These are phyloP conservation scores for Nymphalis c-album DNA, from an alignment of 2,888 invertebrate species.

Conservation along the genomic window DNA sequence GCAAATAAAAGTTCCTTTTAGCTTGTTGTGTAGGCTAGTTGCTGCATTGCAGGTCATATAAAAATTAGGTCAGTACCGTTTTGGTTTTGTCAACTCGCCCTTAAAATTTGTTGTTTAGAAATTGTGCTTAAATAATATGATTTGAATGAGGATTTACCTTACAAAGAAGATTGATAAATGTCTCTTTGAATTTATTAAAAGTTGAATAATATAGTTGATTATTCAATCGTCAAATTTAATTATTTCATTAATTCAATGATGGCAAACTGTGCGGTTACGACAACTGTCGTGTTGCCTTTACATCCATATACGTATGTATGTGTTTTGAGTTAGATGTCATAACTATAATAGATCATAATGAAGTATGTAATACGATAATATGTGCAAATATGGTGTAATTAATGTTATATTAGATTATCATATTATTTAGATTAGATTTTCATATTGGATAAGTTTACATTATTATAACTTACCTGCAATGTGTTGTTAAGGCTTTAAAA, in stretches of 20 bases:
- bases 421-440: too few relatives aligned
- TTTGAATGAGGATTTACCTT: not conserved
- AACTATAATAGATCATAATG: constrained; percentile 1
- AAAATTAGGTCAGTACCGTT: constrained; percentile 63
- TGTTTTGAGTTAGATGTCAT: not conserved
- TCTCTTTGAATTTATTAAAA: not conserved
- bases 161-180: not conserved
- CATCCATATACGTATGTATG: not conserved
- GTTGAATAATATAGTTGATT: not conserved
- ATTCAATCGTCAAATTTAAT: not conserved
- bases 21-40: constrained; percentile 37
- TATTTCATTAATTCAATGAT: not conserved
- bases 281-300: not conserved
- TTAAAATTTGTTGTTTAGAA: constrained; percentile 41
- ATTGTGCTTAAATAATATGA: not conserved
- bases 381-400: too few relatives aligned
- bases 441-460: too few relatives aligned
- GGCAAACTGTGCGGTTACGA: not conserved
- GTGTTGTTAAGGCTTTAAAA: too few relatives aligned
- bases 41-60: constrained; percentile 72
- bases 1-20: constrained; percentile 33
- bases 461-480: too few relatives aligned
- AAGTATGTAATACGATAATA: not conserved
- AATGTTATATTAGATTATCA: too few relatives aligned
- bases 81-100: constrained; percentile 50